Evolutionary conservation across 2,797 vertebrate species (phyloP).

Genomic region (Eulemur mongoz): DNA sequence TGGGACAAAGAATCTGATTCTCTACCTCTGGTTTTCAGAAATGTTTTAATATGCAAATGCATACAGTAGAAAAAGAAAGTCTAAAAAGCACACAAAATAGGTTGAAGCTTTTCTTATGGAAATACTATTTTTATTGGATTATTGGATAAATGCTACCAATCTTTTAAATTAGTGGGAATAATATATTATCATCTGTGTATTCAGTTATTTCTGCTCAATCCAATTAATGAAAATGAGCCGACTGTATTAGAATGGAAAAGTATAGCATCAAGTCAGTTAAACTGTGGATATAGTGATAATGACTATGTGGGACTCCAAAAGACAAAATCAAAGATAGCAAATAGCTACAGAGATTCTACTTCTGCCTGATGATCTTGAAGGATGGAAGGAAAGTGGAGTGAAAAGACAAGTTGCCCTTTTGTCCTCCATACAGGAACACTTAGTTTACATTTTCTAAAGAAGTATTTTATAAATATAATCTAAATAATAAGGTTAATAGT

Average conservation of each 20-base stretch:
- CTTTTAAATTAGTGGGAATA: neutral
- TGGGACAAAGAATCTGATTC: neutral
- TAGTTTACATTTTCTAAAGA: neutral
- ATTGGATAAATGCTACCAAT: neutral
- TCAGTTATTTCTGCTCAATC: neutral
- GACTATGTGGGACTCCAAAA: neutral
- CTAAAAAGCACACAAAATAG: neutral
- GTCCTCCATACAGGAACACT: neutral
- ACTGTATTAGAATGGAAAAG: neutral
- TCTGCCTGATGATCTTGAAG: neutral
- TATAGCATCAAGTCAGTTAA: neutral
- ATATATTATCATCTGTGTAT: neutral
- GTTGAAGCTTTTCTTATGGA: neutral
- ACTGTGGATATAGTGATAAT: neutral
- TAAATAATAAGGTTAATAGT: neutral
- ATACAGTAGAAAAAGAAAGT: neutral
- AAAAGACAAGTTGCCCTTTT: neutral
- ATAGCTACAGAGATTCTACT: neutral
- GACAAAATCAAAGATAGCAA: neutral
- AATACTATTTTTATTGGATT: neutral
- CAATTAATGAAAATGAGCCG: neutral
- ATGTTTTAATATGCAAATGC: neutral
- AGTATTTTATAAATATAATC: neutral
- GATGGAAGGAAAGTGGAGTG: neutral
- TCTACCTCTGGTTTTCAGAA: neutral